Conservation (phyloP, 2,888 invertebrate genomes). For the Furcula furcula region DNA sequence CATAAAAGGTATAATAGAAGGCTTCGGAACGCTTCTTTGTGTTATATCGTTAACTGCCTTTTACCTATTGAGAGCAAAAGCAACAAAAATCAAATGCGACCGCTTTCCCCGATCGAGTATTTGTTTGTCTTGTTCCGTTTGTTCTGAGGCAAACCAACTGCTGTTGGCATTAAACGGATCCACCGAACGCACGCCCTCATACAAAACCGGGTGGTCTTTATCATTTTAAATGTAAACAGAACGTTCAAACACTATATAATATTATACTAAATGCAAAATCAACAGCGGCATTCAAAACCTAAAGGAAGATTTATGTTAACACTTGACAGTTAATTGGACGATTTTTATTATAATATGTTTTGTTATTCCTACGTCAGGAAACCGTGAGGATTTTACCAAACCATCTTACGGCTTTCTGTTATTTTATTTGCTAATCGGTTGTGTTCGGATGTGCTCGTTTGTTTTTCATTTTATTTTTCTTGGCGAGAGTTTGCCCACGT, state of each 20-base stretch:
- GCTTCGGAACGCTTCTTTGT: slow-evolving; percentile 30
- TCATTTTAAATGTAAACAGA: slow-evolving; percentile 75
- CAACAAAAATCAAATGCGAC: slow-evolving; percentile 52
- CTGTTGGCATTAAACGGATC: slow-evolving; percentile 56
- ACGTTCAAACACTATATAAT: slow-evolving; percentile 61
- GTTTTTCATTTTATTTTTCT: slow-evolving; percentile 17
- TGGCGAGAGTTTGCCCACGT: slow-evolving; percentile 20
- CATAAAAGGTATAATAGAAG: slow-evolving; percentile 25
- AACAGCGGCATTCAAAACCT: slow-evolving; percentile 45
- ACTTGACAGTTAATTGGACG: slow-evolving; percentile 27
- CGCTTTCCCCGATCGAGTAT: slow-evolving; percentile 60
- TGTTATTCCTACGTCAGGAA: slow-evolving; percentile 7
- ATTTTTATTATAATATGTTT: slow-evolving; percentile 2
- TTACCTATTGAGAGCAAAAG: slow-evolving; percentile 28
- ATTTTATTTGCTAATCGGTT: slow-evolving; percentile 18
- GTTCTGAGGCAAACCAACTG: slow-evolving; percentile 73
- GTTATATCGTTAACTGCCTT: slow-evolving; percentile 41
- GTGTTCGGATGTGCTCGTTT: slow-evolving; percentile 6
- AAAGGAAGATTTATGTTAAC: slow-evolving; percentile 27
- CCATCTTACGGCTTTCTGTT: slow-evolving; percentile 4
- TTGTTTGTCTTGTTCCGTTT: slow-evolving; percentile 71
- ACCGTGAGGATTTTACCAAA: slow-evolving; percentile 6
- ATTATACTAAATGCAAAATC: slow-evolving; percentile 67
- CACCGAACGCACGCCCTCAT: slow-evolving; percentile 47
- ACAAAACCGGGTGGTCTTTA: slow-evolving; percentile 76